Percentiles rank a stretch among this genome's conserved stretches.
phyloP scores from a whole-genome alignment of 1,140 invertebrate genomes.

The Lordiphosa stackelbergi region DNA sequence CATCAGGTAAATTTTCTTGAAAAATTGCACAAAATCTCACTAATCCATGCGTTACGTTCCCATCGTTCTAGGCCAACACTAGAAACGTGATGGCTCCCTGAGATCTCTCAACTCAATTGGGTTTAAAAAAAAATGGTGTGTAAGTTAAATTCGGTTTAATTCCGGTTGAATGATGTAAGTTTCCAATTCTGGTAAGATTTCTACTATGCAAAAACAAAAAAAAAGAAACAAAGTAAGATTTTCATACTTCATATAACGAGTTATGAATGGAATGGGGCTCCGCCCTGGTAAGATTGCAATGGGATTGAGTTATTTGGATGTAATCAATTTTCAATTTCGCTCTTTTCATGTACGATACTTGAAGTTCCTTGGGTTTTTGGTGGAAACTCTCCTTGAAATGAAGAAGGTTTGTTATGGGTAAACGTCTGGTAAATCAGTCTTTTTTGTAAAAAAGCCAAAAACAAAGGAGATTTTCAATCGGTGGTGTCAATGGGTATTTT shows the following conservation, averaged over 20 bases:
- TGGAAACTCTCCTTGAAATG: conserved; percentile 24
- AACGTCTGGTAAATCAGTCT: conserved; percentile 12
- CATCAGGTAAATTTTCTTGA: conserved; percentile 61
- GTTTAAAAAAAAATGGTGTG: conserved; percentile 27
- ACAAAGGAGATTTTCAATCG: background rate
- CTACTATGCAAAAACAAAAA: background rate
- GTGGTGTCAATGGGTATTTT: too few relatives aligned
- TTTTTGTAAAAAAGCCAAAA: background rate
- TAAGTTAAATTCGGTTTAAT: conserved; percentile 43
- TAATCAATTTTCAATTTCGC: conserved; percentile 57
- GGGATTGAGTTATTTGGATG: conserved; percentile 2
- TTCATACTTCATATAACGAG: too few relatives aligned
- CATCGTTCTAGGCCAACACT: conserved; percentile 70
- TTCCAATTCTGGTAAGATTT: conserved; percentile 26
- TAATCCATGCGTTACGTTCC: conserved; percentile 54
- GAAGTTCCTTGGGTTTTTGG: conserved; percentile 24
- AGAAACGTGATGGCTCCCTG: conserved; percentile 55
- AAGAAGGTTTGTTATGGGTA: conserved; percentile 59
- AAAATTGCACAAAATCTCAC: conserved; percentile 53
- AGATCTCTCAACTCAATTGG: conserved; percentile 28
- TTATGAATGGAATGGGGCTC: too few relatives aligned
- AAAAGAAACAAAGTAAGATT: too few relatives aligned
- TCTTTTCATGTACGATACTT: conserved; percentile 56
- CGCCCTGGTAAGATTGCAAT: too few relatives aligned
- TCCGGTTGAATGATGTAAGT: conserved; percentile 19